Base-by-base conservation (phyloP, 1,140 invertebrate genomes). In the Eufriesea mexicana region DNA sequence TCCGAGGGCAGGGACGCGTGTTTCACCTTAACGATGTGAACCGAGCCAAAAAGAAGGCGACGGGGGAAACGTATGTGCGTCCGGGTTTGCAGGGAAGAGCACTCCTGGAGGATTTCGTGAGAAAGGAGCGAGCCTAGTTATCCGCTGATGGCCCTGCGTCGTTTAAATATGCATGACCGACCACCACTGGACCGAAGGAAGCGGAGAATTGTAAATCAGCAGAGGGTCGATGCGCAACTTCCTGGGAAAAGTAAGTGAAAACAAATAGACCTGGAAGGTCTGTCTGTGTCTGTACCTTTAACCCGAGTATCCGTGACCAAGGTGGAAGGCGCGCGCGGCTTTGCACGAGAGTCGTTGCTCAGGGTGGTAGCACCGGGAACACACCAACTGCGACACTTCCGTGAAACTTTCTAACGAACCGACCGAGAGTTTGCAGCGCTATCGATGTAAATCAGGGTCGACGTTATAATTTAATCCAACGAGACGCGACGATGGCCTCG, bases 91-190 rank as follows among this genome's bases (percentile, higher is more conserved):
- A 45, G 1, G 8, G 20, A 25, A 1, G 10, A 55, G 20, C n/a
- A 28, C 18, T 35, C n/a, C 59, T 18, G 2, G 10, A 18, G 62
- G 68, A 55, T 45, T 25, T 45, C 9, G 55, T 20, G 14, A 14
- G 49, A 55, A 64, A 62, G 35, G 49, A 57, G 51, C 51, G 28
- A 47, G 74, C 64, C 68, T 62, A 57, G 79, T 89, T 88, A 83
- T 79, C 66, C 57, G 66, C 35, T 73, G 79, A 79, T 79, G 79
- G 88, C 49, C 71, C 16, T 55, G 49, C 54, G 64, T n/a, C 59
- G 81, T 75, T 89, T 88, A 89, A 89, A 89, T 89, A 89, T 89
- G 85, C 87, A 89, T 84, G 88, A 77, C 82, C 67, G 47, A 57
- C 70, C 66, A 74, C 77, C 62, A 62, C 61, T 47, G 67, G 57